Evolutionary conservation across 2,113 vertebrate genomes (phyloP).

Genomic region (Sphyrna mokarran): DNA sequence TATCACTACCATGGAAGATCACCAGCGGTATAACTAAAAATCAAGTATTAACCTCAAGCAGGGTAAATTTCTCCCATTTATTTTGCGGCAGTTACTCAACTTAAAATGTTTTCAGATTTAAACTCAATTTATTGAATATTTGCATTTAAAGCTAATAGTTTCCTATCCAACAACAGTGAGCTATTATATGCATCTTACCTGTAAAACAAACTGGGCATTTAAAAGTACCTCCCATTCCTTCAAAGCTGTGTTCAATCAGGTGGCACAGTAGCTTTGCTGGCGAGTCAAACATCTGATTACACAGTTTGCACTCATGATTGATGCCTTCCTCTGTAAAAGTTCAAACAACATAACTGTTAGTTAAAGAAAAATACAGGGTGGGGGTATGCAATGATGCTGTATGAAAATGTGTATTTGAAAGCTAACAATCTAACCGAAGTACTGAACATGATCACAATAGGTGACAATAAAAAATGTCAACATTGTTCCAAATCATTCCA

Average conservation of each 20-base stretch:
- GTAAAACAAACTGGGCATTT: slow-evolving; percentile 99
- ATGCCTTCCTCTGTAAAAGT: slow-evolving; percentile 98
- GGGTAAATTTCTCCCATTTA: neutral
- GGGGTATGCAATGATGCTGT: neutral
- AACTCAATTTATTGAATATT: neutral
- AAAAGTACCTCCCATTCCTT: slow-evolving; percentile 99
- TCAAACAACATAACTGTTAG: slow-evolving; percentile 63
- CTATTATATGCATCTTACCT: slow-evolving; percentile 66
- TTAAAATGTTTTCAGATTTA: neutral
- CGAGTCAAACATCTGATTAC: slow-evolving; percentile 99
- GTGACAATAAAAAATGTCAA: neutral
- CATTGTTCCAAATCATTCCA: neutral
- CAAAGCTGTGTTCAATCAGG: slow-evolving; percentile 99
- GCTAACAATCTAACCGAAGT: neutral
- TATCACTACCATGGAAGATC: neutral
- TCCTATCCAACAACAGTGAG: neutral
- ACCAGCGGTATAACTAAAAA: neutral
- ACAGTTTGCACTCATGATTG: slow-evolving; percentile 99
- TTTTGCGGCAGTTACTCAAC: neutral
- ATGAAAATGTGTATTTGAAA: neutral
- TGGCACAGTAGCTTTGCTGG: slow-evolving; percentile 98
- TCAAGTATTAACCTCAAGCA: neutral
- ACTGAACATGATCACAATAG: neutral
- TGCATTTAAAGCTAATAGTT: neutral
- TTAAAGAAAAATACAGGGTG: slow-evolving; percentile 38